Base-by-base conservation (phyloP, 64 coral and sea anemone genomes). In the Montipora foliosa region DNA sequence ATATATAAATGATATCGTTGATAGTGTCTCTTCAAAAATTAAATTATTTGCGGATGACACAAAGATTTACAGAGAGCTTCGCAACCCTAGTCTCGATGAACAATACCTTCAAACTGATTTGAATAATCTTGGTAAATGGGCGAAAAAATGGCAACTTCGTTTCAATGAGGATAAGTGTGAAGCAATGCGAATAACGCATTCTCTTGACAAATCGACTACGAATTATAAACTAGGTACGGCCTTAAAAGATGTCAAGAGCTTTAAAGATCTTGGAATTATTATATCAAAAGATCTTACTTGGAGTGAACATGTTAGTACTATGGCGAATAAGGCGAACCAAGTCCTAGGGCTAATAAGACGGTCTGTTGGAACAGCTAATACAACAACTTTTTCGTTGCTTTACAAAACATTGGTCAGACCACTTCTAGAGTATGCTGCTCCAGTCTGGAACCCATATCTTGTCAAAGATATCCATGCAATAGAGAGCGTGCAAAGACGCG, bases 131-230 rank as follows among this genome's bases (percentile, higher is more conserved):
- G 22, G 37, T 22, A 46, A 86, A 13, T 86, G 82, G 82, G 59
- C 61, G 67, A 67, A 47, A 21, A 75, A 74, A 25, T 88, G 85
- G 85, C 85, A 88, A 75, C 5, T 88, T 21, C 50, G 67, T 74
- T 88, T 88, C 17, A 88, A 88, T 88, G 25, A 22, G 22, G 22
- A 22, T 22, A 22, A 22, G 22, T 22, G 22, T 22, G 22, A 22
- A 22, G 22, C 22, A 22, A 22, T 22, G 22, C 22, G 22, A 22
- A 22, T 22, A 22, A 22, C 22, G 22, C 22, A 22, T 22, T 22
- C 22, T 22, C 22, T 0, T 22, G 22, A 22, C 22, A 22, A 22
- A 22, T 22, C 22, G 22, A 22, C 22, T 22, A 22, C 22, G 22
- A 22, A 22, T 22, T 22, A 22, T 22, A 22, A 22, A 22, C 22